Evolutionary conservation across 1,140 invertebrate genomes (phyloP), one percentile per base, ranked within the genome.

Genomic region (Ganaspis sp.): DNA sequence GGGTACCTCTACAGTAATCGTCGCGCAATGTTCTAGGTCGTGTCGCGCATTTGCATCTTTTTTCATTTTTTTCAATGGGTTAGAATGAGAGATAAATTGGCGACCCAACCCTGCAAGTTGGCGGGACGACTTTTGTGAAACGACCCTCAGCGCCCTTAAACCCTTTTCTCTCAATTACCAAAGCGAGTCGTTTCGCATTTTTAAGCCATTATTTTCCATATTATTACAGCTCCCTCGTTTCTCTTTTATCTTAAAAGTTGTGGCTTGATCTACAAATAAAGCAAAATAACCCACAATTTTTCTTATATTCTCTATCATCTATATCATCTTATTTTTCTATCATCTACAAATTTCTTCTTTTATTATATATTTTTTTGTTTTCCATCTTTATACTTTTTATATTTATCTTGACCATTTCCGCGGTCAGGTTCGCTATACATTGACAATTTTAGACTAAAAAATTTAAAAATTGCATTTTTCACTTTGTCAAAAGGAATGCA

Each of bases 181-280:
- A 37, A 37, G n/a, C 42, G 42, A 23, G 53, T 69, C 75, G 78
- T 76, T 73, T 77, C 83, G 73, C 78, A 73, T 85, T 86, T 86
- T 85, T 85, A 84, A 86, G 81, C 74, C 85, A 83, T 85, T 86
- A 81, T 86, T 83, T 83, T 79, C 74, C 84, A 76, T 79, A 84
- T 83, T 81, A 3, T 34, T 79, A 71, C 82, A 75, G 76, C 75
- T 83, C 70, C 72, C 78, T 73, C 69, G 45, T 70, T 77, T 76
- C 29, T 64, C 84, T 85, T 85, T 85, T 83, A 85, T 58, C 8
- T 21, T 1, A 23, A 58, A n/a, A 4, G n/a, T 5, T n/a, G n/a
- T n/a, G n/a, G 45, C 17, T 49, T 49, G 45, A 49, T n/a, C 45
- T 49, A 1, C 45, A 8, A 5, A 49, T 15, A 45, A 15, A 45